Evolutionary conservation across 2,113 vertebrate species (phyloP).

Genomic region (Pelusios castaneus): DNA sequence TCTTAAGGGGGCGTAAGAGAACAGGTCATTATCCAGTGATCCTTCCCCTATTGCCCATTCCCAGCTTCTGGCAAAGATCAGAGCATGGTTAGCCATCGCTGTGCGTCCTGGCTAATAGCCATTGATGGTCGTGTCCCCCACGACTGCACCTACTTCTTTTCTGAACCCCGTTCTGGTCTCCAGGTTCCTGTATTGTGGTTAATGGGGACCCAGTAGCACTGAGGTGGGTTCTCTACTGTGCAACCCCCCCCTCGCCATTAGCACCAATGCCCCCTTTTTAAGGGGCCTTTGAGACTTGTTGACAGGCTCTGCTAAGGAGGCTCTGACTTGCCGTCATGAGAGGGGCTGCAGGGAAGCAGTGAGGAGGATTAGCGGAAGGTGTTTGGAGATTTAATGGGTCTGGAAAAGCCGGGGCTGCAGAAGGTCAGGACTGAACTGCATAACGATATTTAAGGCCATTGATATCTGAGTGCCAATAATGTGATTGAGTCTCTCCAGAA

Average conservation of each 20-base stretch:
- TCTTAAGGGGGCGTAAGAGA: too few species aligned
- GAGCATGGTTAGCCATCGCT: too few species aligned
- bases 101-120: too few species aligned
- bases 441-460: too few species aligned
- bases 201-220: background rate
- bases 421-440: fast-evolving
- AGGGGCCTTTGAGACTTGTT: fast-evolving
- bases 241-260: fast-evolving
- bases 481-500: background rate
- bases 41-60: too few species aligned
- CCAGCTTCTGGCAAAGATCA: too few species aligned
- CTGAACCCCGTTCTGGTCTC: too few species aligned
- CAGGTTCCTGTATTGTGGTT: fast-evolving
- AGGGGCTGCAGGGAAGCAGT: background rate
- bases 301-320: background rate
- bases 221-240: fast-evolving
- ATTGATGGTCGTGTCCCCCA: too few species aligned
- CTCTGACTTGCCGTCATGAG: background rate
- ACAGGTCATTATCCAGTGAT: too few species aligned
- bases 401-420: fast-evolving
- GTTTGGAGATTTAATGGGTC: fast-evolving
- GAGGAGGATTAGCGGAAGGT: fast-evolving
- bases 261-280: background rate
- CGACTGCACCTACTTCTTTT: too few species aligned
- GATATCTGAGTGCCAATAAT: background rate